Conservation (phyloP, 1,140 invertebrate species). For the Scaptodrosophila lebanonensis region DNA sequence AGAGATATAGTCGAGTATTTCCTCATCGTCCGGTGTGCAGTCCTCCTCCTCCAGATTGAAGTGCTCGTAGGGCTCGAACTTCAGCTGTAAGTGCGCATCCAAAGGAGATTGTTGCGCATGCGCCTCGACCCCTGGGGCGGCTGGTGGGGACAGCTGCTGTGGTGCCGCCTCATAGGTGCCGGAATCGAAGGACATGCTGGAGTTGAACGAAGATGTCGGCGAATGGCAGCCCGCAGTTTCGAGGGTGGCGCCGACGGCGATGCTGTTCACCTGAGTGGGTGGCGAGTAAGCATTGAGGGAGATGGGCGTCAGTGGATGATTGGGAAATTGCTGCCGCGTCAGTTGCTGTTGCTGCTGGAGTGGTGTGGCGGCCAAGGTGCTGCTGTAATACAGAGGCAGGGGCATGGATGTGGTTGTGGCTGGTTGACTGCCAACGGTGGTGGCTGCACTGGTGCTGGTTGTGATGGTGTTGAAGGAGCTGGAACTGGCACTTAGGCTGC, state of each 20-base stretch:
- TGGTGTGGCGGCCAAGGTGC: slow-evolving; percentile 58
- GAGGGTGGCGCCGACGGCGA: neutral
- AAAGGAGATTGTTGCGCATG: slow-evolving; percentile 34
- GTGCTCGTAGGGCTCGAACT: slow-evolving; percentile 84
- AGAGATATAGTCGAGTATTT: slow-evolving; percentile 91
- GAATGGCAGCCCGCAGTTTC: slow-evolving; percentile 78
- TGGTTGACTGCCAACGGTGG: slow-evolving; percentile 82
- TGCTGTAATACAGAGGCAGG: slow-evolving; percentile 83
- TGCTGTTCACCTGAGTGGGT: neutral
- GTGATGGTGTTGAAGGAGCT: slow-evolving; percentile 13
- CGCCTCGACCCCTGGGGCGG: slow-evolving; percentile 28
- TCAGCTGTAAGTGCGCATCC: slow-evolving; percentile 70
- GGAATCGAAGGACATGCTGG: slow-evolving; percentile 82
- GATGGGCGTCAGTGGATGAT: slow-evolving; percentile 52
- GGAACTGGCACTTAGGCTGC: slow-evolving; percentile 38
- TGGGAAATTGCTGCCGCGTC: slow-evolving; percentile 56
- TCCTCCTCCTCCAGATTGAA: slow-evolving; percentile 81
- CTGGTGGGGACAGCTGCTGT: slow-evolving; percentile 46
- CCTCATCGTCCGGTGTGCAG: slow-evolving; percentile 92
- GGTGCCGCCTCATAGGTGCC: slow-evolving; percentile 72
- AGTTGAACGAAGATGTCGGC: slow-evolving; percentile 89
- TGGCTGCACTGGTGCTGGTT: slow-evolving; percentile 7
- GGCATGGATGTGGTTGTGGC: slow-evolving; percentile 81
- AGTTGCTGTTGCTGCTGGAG: slow-evolving; percentile 67
- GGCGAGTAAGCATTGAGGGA: slow-evolving; percentile 45